Base-by-base conservation (phyloP, 2,888 invertebrate species). In the Synergus umbraculus region DNA sequence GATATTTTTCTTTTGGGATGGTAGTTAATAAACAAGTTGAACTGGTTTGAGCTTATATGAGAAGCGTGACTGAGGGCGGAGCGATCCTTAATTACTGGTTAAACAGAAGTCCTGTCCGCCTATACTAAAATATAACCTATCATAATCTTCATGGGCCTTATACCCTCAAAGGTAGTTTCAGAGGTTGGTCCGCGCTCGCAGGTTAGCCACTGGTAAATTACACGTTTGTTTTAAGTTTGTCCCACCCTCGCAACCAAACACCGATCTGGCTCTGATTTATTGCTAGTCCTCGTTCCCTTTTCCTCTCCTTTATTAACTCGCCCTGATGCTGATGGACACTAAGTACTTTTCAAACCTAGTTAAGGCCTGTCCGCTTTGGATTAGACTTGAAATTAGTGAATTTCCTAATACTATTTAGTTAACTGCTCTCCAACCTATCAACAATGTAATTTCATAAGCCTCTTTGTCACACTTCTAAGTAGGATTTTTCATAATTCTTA, bases 51-150 rank as follows among this genome's bases (percentile, higher is more conserved):
- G 82, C 81, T 81, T 76, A 83, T 77, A n/a, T 54, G 81, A 80
- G 84, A 87, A 90, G 89, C 89, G 90, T 89, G 89, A 89, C 86
- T 85, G 88, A 87, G 87, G 91, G 91, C 89, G 91, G 89, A 87
- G 90, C 87, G 84, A 84, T 87, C 83, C 88, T 90, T 91, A 92
- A 92, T 91, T 91, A 90, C 91, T 89, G 87, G 86, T 91, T 91
- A 91, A 91, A 92, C 91, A 87, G 91, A 86, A 92, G 91, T 90
- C 88, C 87, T 87, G 87, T 88, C 90, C 91, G 91, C 91, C 91
- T 89, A 37, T 37, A 91, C 91, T 87, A 88, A 89, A 90, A 90
- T 86, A 90, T 88, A 90, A 88, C 89, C 90, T 90, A 89, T 90
- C 90, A 89, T 89, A 90, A 90, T 90, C 89, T 84, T 84, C 87